Percentiles rank a stretch among this genome's conserved stretches.
phyloP scores from a whole-genome alignment of 2,797 vertebrate genomes.

The Allobates femoralis region DNA sequence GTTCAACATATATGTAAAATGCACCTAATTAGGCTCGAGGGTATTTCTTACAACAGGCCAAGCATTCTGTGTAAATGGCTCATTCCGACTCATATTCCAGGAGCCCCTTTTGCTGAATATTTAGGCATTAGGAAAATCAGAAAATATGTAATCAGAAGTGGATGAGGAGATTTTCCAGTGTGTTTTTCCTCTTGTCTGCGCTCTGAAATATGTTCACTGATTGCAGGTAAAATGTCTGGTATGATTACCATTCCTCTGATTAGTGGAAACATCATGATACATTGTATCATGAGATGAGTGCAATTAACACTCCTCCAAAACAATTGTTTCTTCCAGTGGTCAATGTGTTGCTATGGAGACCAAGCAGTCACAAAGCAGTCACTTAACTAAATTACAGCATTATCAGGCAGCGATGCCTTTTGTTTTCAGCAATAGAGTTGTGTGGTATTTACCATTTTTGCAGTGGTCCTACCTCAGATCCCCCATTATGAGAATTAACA shows the following conservation, averaged over 20 bases:
- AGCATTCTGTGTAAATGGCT: neutral
- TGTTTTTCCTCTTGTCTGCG: conserved; percentile 8
- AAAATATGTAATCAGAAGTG: conserved; percentile 15
- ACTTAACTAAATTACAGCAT: conserved; percentile 58
- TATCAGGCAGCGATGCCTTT: conserved; percentile 15
- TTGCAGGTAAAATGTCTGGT: conserved; percentile 30
- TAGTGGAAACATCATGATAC: conserved; percentile 42
- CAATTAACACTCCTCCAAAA: conserved; percentile 55
- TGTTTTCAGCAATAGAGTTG: conserved; percentile 21
- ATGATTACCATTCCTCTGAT: conserved; percentile 44
- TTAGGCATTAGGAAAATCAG: conserved; percentile 9
- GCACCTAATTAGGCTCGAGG: neutral
- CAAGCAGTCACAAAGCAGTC: conserved; percentile 45
- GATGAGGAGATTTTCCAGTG: conserved; percentile 16
- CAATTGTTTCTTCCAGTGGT: conserved; percentile 54
- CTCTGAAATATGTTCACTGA: conserved; percentile 25
- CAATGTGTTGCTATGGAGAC: conserved; percentile 60
- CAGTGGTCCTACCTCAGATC: conserved; percentile 12
- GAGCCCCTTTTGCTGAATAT: neutral
- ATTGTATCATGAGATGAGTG: conserved; percentile 44
- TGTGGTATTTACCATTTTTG: conserved; percentile 2
- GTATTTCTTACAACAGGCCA: neutral
- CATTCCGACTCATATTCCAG: neutral
- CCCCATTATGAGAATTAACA: conserved; percentile 12
- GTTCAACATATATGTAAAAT: neutral